Evolutionary conservation across 2,113 vertebrate genomes (phyloP).

Genomic region (Cacatua alba): DNA sequence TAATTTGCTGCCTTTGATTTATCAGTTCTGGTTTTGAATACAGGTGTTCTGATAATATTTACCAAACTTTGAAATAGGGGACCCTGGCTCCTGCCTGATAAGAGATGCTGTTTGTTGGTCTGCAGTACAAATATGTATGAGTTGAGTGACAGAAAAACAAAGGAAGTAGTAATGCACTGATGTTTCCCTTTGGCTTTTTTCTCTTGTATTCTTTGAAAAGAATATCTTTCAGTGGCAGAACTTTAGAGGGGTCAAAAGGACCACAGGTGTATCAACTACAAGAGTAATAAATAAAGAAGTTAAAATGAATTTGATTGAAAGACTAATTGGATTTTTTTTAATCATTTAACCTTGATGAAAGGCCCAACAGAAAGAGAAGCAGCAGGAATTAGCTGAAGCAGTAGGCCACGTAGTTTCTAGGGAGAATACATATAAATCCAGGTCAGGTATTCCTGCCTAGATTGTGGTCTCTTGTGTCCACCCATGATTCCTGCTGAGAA

Average conservation of each 20-base stretch:
- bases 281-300: not conserved
- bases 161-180: not conserved
- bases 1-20: slow-evolving; percentile 25
- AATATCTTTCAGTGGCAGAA: slow-evolving; percentile 14
- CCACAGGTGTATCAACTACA: not conserved
- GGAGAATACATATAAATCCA: not conserved
- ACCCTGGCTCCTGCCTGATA: slow-evolving; percentile 46
- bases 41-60: not conserved
- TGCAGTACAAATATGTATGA: not conserved
- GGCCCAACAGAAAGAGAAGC: not conserved
- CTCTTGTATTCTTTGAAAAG: not conserved
- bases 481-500: not conserved
- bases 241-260: not conserved
- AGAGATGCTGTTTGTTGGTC: slow-evolving; percentile 30
- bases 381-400: not conserved
- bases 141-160: slow-evolving; percentile 16
- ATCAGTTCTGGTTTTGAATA: not conserved
- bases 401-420: rapidly evolving
- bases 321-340: not conserved
- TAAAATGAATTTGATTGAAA: not conserved
- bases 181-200: slow-evolving; percentile 1
- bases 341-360: not conserved
- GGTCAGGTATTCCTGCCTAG: not conserved
- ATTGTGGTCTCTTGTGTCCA: not conserved
- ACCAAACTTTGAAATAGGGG: not conserved